Conservation (phyloP, 2,797 vertebrate genomes). For the Malurus splendens region DNA sequence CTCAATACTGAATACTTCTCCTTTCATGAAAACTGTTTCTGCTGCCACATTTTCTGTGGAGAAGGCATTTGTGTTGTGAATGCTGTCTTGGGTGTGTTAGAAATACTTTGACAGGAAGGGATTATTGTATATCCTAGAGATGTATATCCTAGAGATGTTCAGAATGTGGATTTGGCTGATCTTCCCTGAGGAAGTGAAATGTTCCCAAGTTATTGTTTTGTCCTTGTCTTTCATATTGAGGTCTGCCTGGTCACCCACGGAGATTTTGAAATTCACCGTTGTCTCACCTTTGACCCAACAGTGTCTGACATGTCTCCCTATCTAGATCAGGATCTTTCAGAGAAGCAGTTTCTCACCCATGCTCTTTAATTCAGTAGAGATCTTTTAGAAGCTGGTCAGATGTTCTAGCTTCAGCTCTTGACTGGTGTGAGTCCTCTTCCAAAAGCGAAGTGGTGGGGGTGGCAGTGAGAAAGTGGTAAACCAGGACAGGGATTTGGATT, state of each 20-base stretch:
- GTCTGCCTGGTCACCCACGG: background rate
- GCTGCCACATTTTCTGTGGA: background rate
- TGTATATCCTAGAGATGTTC: background rate
- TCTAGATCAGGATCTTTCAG: background rate
- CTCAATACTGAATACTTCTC: fast-evolving
- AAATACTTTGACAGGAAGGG: background rate
- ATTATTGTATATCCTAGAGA: background rate
- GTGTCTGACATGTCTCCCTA: background rate
- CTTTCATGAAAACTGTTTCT: background rate
- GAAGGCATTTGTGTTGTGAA: background rate
- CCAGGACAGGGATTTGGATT: background rate
- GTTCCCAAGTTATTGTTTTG: background rate
- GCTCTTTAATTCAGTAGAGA: background rate
- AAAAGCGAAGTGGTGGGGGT: background rate
- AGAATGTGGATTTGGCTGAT: background rate
- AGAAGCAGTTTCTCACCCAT: background rate
- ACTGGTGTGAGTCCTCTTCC: background rate
- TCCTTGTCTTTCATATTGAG: background rate
- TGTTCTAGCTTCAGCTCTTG: background rate
- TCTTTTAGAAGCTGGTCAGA: background rate
- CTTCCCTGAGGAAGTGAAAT: background rate
- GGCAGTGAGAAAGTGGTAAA: background rate
- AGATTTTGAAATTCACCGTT: background rate
- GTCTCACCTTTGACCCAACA: background rate
- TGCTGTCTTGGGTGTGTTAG: background rate